Conservation (phyloP, 2,888 invertebrate genomes). For the Syrista parreyssii region DNA sequence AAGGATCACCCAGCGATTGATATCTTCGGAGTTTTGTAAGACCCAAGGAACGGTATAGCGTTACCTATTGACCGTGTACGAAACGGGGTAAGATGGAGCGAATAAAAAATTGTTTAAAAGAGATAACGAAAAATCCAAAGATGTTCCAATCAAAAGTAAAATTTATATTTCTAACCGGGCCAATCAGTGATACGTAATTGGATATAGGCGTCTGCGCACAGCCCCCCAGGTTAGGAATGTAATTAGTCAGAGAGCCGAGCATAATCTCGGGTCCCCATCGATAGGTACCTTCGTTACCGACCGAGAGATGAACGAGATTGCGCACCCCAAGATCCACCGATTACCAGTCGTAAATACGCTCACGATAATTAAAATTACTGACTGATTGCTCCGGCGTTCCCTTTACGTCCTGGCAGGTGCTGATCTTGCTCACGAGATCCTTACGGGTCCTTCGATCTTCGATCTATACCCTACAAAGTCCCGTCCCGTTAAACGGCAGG, state of each 20-base stretch:
- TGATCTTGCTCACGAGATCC: too few species aligned
- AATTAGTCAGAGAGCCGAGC: constrained; percentile 57
- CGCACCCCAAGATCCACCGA: constrained; percentile 44
- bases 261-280: constrained; percentile 47
- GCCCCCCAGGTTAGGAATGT: constrained; percentile 56
- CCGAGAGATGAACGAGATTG: constrained; percentile 34
- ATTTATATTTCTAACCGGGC: constrained; percentile 19
- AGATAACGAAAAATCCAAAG: neutral
- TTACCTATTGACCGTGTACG: too few species aligned
- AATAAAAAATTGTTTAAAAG: too few species aligned
- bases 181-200: constrained; percentile 47
- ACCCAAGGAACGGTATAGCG: too few species aligned
- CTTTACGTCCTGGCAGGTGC: too few species aligned
- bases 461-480: too few species aligned
- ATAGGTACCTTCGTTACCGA: constrained; percentile 46
- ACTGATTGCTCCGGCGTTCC: constrained; percentile 38
- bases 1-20: too few species aligned
- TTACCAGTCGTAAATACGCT: constrained; percentile 49
- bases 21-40: too few species aligned
- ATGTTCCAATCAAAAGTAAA: neutral
- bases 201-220: constrained; percentile 31
- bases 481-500: too few species aligned
- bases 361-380: constrained; percentile 56
- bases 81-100: too few species aligned
- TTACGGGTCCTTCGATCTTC: too few species aligned